phyloP scores from a whole-genome alignment of 1,140 invertebrate genomes.

The Eupristina koningsbergeri region DNA sequence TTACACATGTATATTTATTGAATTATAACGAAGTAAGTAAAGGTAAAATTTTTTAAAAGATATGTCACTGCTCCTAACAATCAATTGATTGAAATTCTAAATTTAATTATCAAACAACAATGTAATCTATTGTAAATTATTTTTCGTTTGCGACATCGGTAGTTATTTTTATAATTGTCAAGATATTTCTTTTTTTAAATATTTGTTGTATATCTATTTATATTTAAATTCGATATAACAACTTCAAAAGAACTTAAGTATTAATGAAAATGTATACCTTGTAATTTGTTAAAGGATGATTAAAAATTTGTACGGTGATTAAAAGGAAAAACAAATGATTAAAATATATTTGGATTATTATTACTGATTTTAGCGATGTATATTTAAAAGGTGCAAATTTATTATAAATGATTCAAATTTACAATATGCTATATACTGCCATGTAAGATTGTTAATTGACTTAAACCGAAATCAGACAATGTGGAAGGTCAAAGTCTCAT shows the following conservation, averaged over 20 bases:
- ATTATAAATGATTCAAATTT: slow-evolving; percentile 36
- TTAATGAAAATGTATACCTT: slow-evolving; percentile 6
- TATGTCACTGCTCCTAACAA: background rate
- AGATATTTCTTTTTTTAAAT: background rate
- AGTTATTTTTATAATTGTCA: slow-evolving; percentile 32
- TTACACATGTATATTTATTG: slow-evolving; percentile 40
- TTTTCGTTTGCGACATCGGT: background rate
- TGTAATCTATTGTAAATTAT: slow-evolving; percentile 46
- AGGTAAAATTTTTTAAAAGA: slow-evolving; percentile 6
- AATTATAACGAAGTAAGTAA: background rate
- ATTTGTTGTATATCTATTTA: slow-evolving; percentile 31
- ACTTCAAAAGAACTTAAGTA: background rate
- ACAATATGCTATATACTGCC: slow-evolving; percentile 48
- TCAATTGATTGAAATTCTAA: slow-evolving; percentile 13
- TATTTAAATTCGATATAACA: slow-evolving; percentile 2
- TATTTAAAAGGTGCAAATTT: slow-evolving; percentile 43
- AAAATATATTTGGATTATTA: slow-evolving; percentile 30
- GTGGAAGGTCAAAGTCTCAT: slow-evolving; percentile 19
- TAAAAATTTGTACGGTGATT: slow-evolving; percentile 32
- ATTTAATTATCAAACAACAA: slow-evolving; percentile 35
- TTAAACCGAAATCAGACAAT: slow-evolving; percentile 11
- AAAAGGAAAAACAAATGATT: slow-evolving; percentile 17
- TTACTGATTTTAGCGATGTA: slow-evolving; percentile 22
- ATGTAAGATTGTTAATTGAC: slow-evolving; percentile 48
- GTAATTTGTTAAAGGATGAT: slow-evolving; percentile 27